Evolutionary conservation across 2,113 vertebrate genomes (phyloP).

Genomic region (Muntiacus muntjak): DNA sequence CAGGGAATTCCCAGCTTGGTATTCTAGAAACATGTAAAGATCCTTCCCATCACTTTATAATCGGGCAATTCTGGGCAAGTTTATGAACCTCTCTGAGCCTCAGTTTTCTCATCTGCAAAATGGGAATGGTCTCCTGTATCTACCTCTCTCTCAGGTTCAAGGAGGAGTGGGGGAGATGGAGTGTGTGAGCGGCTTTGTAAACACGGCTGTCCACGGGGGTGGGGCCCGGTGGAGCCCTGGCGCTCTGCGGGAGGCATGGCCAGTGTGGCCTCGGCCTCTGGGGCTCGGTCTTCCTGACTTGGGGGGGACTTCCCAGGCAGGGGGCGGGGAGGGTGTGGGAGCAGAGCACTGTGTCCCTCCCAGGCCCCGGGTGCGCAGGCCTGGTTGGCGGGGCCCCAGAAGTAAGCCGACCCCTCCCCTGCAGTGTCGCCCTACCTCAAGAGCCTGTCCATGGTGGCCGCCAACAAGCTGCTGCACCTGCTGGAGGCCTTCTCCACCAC

Average conservation of each 20-base stretch:
- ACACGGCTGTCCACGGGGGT: fast-evolving
- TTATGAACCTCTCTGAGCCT: background rate
- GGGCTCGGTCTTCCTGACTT: background rate
- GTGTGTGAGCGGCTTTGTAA: background rate
- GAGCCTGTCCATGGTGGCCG: conserved; percentile 97
- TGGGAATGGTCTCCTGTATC: background rate
- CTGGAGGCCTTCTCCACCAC: conserved; percentile 97
- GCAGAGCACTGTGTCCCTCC: fast-evolving
- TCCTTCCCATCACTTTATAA: background rate
- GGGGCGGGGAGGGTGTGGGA: background rate
- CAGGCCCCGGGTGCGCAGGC: background rate
- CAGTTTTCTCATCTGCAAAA: background rate
- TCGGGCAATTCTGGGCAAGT: background rate
- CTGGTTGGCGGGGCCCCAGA: background rate
- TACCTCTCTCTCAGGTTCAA: background rate
- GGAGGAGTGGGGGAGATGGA: background rate
- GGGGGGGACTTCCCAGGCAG: background rate
- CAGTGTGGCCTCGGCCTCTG: background rate
- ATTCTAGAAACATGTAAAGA: background rate
- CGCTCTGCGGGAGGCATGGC: background rate
- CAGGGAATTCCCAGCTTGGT: background rate
- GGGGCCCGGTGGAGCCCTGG: background rate
- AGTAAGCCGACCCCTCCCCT: background rate
- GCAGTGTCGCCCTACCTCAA: conserved; percentile 98
- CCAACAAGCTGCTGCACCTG: conserved; percentile 97